A percentile compares a stretch with the other conserved stretches of the same genome.
phyloP scores from a whole-genome alignment of 2,797 vertebrate genomes.

The Gadopsis bispinosus region DNA sequence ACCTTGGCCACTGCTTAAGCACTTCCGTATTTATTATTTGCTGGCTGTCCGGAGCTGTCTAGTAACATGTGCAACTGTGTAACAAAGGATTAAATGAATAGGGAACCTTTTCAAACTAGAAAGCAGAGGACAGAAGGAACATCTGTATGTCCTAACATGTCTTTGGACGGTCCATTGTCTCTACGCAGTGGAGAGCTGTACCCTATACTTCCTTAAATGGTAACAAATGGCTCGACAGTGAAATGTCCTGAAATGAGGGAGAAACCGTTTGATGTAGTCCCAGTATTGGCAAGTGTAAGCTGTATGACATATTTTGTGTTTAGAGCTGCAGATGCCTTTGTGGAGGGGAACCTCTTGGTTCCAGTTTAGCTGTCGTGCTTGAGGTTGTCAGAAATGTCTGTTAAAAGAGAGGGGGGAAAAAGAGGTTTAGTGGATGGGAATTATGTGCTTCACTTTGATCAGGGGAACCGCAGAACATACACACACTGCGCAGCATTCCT shows the following conservation, averaged over 20 bases:
- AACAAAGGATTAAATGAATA: not conserved
- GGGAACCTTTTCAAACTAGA: no score
- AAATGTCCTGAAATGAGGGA: constrained; percentile 47
- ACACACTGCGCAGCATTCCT: constrained; percentile 67
- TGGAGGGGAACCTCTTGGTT: constrained; percentile 74
- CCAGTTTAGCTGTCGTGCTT: constrained; percentile 70
- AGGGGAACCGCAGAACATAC: constrained; percentile 69
- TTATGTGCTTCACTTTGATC: constrained; percentile 79
- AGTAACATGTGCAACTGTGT: no score
- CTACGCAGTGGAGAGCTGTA: not conserved
- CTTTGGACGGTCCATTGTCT: constrained; percentile 17
- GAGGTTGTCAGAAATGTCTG: constrained; percentile 70
- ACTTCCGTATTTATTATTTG: not conserved
- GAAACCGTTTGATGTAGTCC: constrained; percentile 66
- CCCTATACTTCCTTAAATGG: constrained; percentile 63
- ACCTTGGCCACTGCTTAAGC: not conserved
- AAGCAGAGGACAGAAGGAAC: not conserved
- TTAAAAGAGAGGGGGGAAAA: constrained; percentile 52
- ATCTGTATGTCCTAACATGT: not conserved
- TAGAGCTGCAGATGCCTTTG: constrained; percentile 62
- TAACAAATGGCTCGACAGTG: constrained; percentile 57
- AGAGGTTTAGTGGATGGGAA: constrained; percentile 70
- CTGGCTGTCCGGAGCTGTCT: not conserved
- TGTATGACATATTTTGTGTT: constrained; percentile 69
- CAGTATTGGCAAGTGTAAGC: constrained; percentile 69